These are phyloP conservation scores for Ridgeia piscesae DNA, from an alignment of 1,140 invertebrate species.

Conservation along the genomic window DNA sequence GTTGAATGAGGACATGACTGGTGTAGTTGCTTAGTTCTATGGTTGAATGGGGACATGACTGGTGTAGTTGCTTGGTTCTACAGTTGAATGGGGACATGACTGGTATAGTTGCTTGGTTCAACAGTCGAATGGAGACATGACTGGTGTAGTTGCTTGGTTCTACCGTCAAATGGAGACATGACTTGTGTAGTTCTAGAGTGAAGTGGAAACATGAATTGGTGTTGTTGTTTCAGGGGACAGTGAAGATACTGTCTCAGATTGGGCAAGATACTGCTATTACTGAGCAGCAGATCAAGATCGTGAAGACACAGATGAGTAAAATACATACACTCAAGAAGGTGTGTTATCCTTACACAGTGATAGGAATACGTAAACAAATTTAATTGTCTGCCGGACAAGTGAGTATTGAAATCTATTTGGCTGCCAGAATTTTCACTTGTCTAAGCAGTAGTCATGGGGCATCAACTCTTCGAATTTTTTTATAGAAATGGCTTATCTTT, in stretches of 20 bases:
- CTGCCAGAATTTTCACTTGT: no score
- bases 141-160: background rate
- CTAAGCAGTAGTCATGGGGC: no score
- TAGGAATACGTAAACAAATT: no score
- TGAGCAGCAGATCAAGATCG: constrained; percentile 55
- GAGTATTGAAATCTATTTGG: no score
- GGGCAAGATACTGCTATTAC: constrained; percentile 56
- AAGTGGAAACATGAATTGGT: background rate
- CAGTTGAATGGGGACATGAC: background rate
- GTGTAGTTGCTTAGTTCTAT: background rate
- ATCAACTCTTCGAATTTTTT: no score
- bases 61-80: background rate
- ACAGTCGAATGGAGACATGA: background rate
- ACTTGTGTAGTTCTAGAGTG: background rate
- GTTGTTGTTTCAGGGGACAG: constrained; percentile 46
- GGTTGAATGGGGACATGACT: background rate
- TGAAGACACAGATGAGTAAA: constrained; percentile 53
- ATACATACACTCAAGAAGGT: constrained; percentile 53
- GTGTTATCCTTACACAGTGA: background rate
- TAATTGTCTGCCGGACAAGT: no score
- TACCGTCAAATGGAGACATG: background rate
- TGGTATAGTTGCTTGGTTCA: background rate
- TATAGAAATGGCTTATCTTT: no score
- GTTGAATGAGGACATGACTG: constrained; percentile 46
- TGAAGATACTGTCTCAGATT: constrained; percentile 55